Percentiles rank a stretch among this genome's conserved stretches.
phyloP scores from a whole-genome alignment of 1,140 invertebrate species.

The Heliconius eleuchia region DNA sequence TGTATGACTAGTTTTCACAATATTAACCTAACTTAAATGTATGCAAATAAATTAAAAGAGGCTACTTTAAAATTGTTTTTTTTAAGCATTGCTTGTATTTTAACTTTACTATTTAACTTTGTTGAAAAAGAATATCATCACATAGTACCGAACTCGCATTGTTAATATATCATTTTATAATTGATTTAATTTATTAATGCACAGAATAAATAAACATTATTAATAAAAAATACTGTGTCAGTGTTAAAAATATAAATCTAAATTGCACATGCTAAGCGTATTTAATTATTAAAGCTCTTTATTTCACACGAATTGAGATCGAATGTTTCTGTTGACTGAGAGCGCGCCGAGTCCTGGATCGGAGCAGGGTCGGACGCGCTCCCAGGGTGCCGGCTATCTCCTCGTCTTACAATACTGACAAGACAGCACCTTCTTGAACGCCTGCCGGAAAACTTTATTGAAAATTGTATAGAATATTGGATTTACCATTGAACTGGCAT shows the following conservation, averaged over 20 bases:
- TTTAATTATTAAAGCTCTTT: slow-evolving; percentile 54
- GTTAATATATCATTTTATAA: neutral
- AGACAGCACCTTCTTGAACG: slow-evolving; percentile 93
- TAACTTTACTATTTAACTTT: neutral
- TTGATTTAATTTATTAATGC: neutral
- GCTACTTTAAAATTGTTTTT: neutral
- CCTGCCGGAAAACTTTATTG: slow-evolving; percentile 95
- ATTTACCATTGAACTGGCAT: slow-evolving; percentile 96
- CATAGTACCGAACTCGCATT: neutral
- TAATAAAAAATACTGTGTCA: slow-evolving; percentile 3
- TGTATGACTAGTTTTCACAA: slow-evolving; percentile 36
- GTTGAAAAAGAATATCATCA: neutral
- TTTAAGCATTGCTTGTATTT: too few relatives aligned
- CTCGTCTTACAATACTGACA: slow-evolving; percentile 86
- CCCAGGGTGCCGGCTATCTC: slow-evolving; percentile 82
- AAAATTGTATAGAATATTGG: slow-evolving; percentile 97
- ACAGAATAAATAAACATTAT: neutral
- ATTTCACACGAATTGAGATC: slow-evolving; percentile 71
- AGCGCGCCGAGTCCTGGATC: slow-evolving; percentile 73
- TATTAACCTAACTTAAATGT: slow-evolving; percentile 19
- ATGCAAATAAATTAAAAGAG: slow-evolving; percentile 15
- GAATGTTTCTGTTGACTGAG: slow-evolving; percentile 72
- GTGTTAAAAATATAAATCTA: slow-evolving; percentile 8
- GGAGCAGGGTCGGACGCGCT: slow-evolving; percentile 73
- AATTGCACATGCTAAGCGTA: slow-evolving; percentile 9